Conservation (phyloP, 2,888 invertebrate genomes). For the Yponomeuta plumbellus region DNA sequence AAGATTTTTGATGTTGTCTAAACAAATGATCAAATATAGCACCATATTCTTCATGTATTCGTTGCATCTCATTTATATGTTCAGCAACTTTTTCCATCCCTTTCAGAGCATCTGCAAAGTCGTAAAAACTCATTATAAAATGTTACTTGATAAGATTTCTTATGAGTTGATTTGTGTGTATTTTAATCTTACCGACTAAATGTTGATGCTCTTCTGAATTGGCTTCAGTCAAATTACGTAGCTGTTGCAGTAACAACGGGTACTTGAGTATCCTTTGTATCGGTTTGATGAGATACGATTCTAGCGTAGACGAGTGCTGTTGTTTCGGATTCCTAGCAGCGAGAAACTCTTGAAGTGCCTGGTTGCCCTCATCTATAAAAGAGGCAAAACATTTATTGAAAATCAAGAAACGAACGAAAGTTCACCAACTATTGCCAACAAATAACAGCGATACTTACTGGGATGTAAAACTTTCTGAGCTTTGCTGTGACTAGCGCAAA, state of each 20-base stretch:
- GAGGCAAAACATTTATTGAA: constrained; percentile 14
- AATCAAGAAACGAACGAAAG: neutral
- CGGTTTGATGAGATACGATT: constrained; percentile 98
- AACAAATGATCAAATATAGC: constrained; percentile 98
- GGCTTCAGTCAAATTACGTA: constrained; percentile 94
- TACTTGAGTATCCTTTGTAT: constrained; percentile 99
- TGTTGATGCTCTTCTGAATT: constrained; percentile 96
- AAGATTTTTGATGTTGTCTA: constrained; percentile 95
- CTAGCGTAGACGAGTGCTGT: constrained; percentile 97
- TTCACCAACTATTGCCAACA: neutral
- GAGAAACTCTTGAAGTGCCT: constrained; percentile 96
- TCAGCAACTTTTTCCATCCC: constrained; percentile 99
- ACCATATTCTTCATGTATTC: constrained; percentile 99
- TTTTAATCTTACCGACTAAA: constrained; percentile 83
- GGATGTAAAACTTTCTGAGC: constrained; percentile 99
- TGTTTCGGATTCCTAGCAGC: constrained; percentile 96
- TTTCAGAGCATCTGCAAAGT: constrained; percentile 89
- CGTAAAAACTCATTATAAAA: neutral
- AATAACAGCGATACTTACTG: constrained; percentile 80
- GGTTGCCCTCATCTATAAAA: constrained; percentile 92
- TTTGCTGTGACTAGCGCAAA: constrained; percentile 99
- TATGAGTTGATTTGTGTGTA: neutral
- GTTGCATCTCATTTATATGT: constrained; percentile 99
- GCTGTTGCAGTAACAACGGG: constrained; percentile 94
- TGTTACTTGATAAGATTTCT: neutral